Evolutionary conservation across 2,888 invertebrate genomes (phyloP).

Genomic region (Cartodere bifasciata): DNA sequence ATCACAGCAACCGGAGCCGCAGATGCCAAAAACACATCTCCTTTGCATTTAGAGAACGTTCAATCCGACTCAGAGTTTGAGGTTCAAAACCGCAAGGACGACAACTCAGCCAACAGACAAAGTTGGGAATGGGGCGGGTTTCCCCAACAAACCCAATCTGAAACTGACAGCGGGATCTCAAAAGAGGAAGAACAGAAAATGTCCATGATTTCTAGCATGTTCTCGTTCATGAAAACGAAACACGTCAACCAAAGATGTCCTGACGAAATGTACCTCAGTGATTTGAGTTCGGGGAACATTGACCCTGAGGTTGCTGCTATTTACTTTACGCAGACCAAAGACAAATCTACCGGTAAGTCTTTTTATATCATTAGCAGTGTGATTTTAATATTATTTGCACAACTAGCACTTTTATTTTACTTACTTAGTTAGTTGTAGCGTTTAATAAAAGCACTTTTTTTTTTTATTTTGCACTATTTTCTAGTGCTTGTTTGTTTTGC

Average conservation of each 20-base stretch:
- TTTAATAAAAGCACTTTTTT: conserved; percentile 4
- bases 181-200: conserved; percentile 32
- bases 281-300: conserved; percentile 76
- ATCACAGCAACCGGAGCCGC: conserved; percentile 52
- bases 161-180: conserved; percentile 21
- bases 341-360: conserved; percentile 22
- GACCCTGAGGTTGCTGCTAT: conserved; percentile 86
- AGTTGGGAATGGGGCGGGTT: conserved; percentile 89
- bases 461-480: conserved; percentile 4
- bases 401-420: background rate
- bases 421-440: conserved; percentile 2
- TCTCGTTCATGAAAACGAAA: conserved; percentile 80
- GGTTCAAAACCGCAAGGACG: conserved; percentile 39
- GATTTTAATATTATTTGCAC: conserved; percentile 4
- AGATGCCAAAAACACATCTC: conserved; percentile 56
- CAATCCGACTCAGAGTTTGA: conserved; percentile 95
- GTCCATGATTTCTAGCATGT: conserved; percentile 83
- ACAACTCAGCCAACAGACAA: conserved; percentile 35
- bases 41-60: conserved; percentile 42
- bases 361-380: conserved; percentile 2
- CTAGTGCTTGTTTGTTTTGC: conserved; percentile 1
- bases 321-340: conserved; percentile 52
- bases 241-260: conserved; percentile 19
- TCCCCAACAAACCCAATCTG: conserved; percentile 40
- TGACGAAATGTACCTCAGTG: conserved; percentile 79